These are phyloP conservation scores for Merluccius polli DNA, from an alignment of 2,797 vertebrate species.

Conservation along the genomic window DNA sequence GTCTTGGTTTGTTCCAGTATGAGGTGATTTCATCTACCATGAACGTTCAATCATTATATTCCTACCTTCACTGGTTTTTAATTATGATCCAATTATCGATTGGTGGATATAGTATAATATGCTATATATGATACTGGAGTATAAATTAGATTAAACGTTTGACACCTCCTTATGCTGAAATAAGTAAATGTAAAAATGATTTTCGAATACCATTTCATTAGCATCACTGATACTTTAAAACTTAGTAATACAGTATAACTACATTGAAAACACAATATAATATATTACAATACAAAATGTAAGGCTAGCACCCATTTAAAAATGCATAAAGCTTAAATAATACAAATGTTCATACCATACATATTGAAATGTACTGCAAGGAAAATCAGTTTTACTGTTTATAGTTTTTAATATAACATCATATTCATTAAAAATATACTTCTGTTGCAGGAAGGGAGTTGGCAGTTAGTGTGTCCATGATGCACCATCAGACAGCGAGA, in stretches of 20 bases:
- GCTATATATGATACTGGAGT: background rate
- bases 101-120: background rate
- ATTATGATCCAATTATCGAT: background rate
- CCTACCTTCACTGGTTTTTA: background rate
- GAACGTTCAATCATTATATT: background rate
- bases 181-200: no score
- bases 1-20: background rate
- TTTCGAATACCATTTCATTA: no score
- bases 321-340: background rate
- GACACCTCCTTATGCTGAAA: no score
- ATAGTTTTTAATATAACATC: no score
- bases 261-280: background rate
- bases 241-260: no score
- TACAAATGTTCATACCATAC: no score
- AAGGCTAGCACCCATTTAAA: background rate
- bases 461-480: no score
- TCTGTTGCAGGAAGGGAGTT: no score
- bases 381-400: background rate
- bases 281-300: background rate
- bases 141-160: background rate
- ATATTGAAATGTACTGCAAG: no score
- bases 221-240: no score
- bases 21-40: background rate
- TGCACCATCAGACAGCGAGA: no score
- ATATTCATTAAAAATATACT: no score